These are phyloP conservation scores for Lanistes nyassanus DNA, from an alignment of 1,140 invertebrate genomes.

Conservation along the genomic window DNA sequence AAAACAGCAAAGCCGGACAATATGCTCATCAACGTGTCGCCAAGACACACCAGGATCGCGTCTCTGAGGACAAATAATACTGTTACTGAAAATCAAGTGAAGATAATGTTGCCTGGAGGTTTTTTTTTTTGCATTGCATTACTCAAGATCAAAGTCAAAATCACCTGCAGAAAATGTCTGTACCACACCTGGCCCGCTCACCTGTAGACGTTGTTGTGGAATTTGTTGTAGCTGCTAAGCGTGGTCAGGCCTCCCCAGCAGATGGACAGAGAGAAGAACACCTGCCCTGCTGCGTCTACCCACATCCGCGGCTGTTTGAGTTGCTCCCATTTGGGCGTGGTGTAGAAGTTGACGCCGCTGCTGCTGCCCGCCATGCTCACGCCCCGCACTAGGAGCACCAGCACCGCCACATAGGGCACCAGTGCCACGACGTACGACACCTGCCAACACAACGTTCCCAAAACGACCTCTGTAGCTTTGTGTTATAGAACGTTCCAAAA, in stretches of 20 bases:
- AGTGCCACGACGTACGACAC: conserved; percentile 80
- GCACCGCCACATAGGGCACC: conserved; percentile 89
- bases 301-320: conserved; percentile 68
- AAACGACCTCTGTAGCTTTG: too few relatives aligned
- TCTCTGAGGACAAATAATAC: conserved; percentile 46
- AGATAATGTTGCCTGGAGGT: too few relatives aligned
- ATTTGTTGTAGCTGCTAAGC: conserved; percentile 72
- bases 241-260: conserved; percentile 72
- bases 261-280: conserved; percentile 72
- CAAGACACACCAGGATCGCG: conserved; percentile 52
- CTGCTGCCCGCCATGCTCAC: conserved; percentile 88
- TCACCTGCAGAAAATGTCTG: too few relatives aligned
- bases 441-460: conserved; percentile 35
- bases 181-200: too few relatives aligned
- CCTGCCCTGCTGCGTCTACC: conserved; percentile 71
- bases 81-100: too few relatives aligned
- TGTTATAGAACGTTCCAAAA: too few relatives aligned
- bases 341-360: conserved; percentile 84
- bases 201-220: conserved; percentile 72
- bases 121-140: too few relatives aligned
- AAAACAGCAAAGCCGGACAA: conserved; percentile 59
- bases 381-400: conserved; percentile 87
- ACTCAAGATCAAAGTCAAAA: too few relatives aligned
- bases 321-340: conserved; percentile 57
- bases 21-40: conserved; percentile 57